These are phyloP conservation scores for Poecilus cupreus DNA, from an alignment of 2,888 invertebrate genomes.

Conservation along the genomic window DNA sequence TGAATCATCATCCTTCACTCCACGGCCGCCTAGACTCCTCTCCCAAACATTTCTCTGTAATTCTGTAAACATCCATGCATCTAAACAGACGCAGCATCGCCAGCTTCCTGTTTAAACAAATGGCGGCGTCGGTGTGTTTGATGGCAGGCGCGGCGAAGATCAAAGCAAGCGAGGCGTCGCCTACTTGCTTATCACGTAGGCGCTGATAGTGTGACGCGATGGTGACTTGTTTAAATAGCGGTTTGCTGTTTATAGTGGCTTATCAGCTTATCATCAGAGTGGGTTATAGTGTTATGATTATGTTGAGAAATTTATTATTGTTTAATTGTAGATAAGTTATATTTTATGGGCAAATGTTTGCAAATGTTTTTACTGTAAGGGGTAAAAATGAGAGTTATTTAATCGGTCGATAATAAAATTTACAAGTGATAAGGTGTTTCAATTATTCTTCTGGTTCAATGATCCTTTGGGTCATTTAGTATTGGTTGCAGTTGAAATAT, in stretches of 20 bases:
- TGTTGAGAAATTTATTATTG: background rate
- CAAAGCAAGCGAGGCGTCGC: slow-evolving; percentile 19
- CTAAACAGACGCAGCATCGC: background rate
- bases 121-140: slow-evolving; percentile 18
- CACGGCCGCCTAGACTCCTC: background rate
- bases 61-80: background rate
- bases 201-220: background rate
- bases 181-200: background rate
- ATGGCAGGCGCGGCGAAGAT: background rate
- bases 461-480: too few species aligned
- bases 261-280: background rate
- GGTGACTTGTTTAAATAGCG: slow-evolving; percentile 2
- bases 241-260: background rate
- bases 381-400: too few species aligned
- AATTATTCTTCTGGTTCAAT: too few species aligned
- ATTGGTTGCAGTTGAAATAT: too few species aligned
- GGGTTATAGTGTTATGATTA: background rate
- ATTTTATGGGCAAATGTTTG: background rate
- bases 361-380: too few species aligned
- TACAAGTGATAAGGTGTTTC: too few species aligned
- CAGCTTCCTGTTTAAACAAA: slow-evolving; percentile 21
- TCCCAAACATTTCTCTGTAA: background rate
- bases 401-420: too few species aligned
- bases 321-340: background rate
- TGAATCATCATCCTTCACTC: background rate